Evolutionary conservation across 1,140 invertebrate genomes (phyloP), one percentile per base, ranked within the genome.

Genomic region (Campodea augens): DNA sequence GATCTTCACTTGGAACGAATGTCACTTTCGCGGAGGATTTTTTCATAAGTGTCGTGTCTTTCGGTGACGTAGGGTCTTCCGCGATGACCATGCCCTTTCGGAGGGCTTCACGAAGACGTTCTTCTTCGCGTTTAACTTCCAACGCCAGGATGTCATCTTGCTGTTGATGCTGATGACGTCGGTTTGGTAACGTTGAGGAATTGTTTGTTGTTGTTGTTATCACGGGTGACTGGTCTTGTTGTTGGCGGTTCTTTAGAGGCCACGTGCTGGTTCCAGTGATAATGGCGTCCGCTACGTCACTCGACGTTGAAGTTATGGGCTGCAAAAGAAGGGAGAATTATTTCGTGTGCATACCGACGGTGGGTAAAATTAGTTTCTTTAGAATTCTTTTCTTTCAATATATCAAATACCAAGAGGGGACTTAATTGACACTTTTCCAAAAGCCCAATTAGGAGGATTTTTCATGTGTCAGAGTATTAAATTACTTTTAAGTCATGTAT

Each of bases 81-180:
- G 68, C 68, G 2, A 81, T 69, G 1, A 81, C 68, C 10, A 72
- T 70, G 4, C 80, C 79, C 7, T 78, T 81, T 52, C 82, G 78
- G 25, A 86, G 57, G 0, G 81, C 81, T 49, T 81, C 74, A 49
- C 85, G 75, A 32, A 86, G 62, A 41, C 77, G 63, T 56, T 85
- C 81, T 56, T 86, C 82, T 56, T 84, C 81, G 1, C 77, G 66
- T 1, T 78, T 77, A 2, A 84, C 77, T 55, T 78, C 74, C 48
- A 75, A 67, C 44, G 71, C 50, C 4, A 66, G n/a, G n/a, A n/a
- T n/a, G n/a, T n/a, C n/a, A n/a, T 41, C 20, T 32, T 32, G n/a
- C 21, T 32, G 20, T 42, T 42, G 42, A 15, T 38, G 27, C 15
- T 48, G 7, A 27, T 37, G 10, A 45, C 24, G 32, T 38, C 19